Evolutionary conservation across 2,888 invertebrate species (phyloP).

Genomic region (Cerceris ruficornis): DNA sequence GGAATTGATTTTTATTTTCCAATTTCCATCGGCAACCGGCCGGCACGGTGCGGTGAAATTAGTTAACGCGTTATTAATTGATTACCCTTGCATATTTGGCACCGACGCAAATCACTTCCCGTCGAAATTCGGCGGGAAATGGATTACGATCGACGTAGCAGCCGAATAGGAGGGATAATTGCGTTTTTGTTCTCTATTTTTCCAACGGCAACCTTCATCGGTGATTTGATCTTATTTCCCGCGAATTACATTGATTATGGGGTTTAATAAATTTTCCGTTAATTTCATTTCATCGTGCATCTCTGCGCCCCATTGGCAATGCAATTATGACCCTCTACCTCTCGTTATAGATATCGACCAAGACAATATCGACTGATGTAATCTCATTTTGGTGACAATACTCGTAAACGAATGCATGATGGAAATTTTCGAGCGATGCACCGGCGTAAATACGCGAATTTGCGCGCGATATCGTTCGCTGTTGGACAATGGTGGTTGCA

Average conservation of each 20-base stretch:
- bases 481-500: no score
- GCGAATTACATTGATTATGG: constrained; percentile 26
- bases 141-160: no score
- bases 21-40: constrained; percentile 12
- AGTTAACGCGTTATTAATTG: constrained; percentile 3
- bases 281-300: constrained; percentile 35
- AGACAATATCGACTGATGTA: constrained; percentile 58
- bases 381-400: constrained; percentile 60
- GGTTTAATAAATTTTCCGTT: constrained; percentile 42
- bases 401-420: constrained; percentile 54
- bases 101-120: no score
- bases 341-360: constrained; percentile 45
- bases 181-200: no score
- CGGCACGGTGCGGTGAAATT: no score
- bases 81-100: constrained; percentile 4
- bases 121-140: no score
- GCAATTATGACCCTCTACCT: constrained; percentile 49
- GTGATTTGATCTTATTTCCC: neutral
- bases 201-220: neutral
- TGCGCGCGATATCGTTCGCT: neutral
- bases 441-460: neutral
- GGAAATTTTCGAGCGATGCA: neutral
- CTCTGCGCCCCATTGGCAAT: constrained; percentile 44
- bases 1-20: constrained; percentile 12
- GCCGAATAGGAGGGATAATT: no score